Conservation (phyloP, 2,888 invertebrate species). For the Seira sanloemensis region DNA sequence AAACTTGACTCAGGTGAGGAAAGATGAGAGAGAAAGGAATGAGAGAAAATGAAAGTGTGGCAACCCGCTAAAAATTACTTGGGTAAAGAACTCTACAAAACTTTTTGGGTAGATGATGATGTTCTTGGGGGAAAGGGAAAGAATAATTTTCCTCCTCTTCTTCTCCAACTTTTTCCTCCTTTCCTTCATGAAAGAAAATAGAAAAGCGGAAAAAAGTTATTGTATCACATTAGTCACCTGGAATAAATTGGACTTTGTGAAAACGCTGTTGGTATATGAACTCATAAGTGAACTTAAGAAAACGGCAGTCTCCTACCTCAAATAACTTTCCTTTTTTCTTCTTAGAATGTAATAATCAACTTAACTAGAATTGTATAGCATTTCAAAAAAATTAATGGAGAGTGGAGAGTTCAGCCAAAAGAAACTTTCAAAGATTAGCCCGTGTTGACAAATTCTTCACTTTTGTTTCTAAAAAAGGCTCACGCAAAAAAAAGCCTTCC, state of each 20-base stretch:
- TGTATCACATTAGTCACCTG: slow-evolving; percentile 17
- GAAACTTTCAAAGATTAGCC: too few species aligned
- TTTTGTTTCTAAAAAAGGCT: background rate
- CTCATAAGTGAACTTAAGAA: background rate
- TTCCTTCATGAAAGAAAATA: background rate
- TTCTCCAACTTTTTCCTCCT: background rate
- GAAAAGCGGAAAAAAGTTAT: slow-evolving; percentile 15
- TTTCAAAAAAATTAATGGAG: too few species aligned
- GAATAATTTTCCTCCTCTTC: background rate
- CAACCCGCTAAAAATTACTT: slow-evolving; percentile 11
- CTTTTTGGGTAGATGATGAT: background rate
- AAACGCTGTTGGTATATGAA: background rate
- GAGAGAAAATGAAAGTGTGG: background rate
- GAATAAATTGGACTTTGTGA: slow-evolving; percentile 12
- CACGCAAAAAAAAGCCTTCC: background rate
- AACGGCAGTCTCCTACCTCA: background rate
- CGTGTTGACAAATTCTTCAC: background rate
- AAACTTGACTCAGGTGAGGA: slow-evolving; percentile 1
- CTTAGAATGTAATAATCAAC: background rate
- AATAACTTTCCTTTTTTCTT: background rate
- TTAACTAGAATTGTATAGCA: too few species aligned
- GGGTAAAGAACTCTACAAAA: background rate
- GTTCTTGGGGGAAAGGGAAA: background rate
- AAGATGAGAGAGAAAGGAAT: background rate
- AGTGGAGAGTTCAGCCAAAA: too few species aligned